Evolutionary conservation across 2,113 vertebrate species (phyloP).

Genomic region (Bolborhynchus lineola): DNA sequence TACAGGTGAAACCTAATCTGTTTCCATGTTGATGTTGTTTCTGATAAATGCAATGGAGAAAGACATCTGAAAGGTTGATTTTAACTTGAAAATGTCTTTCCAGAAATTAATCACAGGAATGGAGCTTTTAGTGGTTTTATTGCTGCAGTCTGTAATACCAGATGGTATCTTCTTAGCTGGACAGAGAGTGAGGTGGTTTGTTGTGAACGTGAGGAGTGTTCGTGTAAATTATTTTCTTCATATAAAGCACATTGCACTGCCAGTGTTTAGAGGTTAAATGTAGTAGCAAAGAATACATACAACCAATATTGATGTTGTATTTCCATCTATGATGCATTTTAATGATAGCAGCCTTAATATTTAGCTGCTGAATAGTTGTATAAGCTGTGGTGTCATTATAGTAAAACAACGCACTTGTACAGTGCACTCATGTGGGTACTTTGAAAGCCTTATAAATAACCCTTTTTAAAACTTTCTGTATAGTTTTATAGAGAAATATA

Average conservation of each 20-base stretch:
- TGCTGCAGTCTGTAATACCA: neutral
- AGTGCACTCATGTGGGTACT: neutral
- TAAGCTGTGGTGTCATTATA: neutral
- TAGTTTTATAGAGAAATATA: no score
- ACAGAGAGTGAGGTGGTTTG: no score
- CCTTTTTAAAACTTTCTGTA: neutral
- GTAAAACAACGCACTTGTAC: neutral
- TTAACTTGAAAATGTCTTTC: neutral
- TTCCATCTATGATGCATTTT: neutral
- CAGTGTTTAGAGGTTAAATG: neutral
- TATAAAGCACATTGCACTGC: neutral
- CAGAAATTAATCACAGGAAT: neutral
- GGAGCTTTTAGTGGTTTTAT: neutral
- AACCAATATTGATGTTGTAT: accelerated
- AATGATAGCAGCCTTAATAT: neutral
- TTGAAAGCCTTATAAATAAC: neutral
- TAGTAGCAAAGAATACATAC: neutral
- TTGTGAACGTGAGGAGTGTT: neutral
- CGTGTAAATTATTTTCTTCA: neutral
- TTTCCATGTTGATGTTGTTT: neutral
- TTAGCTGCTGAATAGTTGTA: neutral
- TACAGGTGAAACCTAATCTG: neutral
- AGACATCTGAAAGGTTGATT: neutral
- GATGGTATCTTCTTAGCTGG: neutral
- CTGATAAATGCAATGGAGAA: neutral